Percentiles rank a stretch among this genome's conserved stretches.
Conservation (phyloP, 2,888 invertebrate species). For the Chloroclysta siterata region DNA sequence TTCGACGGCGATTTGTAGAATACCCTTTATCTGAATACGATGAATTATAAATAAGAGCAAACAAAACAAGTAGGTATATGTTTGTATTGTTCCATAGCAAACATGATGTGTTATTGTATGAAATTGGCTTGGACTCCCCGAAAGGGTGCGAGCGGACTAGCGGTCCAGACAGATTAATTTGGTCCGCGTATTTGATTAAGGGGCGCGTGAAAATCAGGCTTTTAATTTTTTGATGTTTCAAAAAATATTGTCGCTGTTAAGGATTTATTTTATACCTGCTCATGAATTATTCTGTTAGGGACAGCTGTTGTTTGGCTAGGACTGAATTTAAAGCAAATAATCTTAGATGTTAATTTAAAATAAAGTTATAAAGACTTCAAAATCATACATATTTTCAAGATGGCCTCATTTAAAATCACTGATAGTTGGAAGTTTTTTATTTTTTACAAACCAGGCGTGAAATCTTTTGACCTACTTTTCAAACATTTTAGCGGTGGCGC, state of each 20-base stretch:
- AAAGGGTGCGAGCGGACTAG: conserved; percentile 45
- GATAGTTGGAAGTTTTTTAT: neutral
- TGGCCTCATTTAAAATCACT: neutral
- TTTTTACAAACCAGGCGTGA: neutral
- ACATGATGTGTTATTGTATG: conserved; percentile 73
- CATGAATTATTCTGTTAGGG: conserved; percentile 8
- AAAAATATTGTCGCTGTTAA: conserved; percentile 32
- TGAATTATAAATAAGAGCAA: conserved; percentile 69
- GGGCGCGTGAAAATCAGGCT: conserved; percentile 40
- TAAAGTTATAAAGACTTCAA: neutral
- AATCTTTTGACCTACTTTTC: neutral
- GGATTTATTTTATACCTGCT: conserved; percentile 30
- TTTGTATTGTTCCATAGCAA: conserved; percentile 63
- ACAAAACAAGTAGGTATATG: conserved; percentile 60
- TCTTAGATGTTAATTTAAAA: conserved; percentile 3
- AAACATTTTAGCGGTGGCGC: neutral
- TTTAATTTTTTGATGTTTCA: conserved; percentile 41
- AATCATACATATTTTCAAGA: neutral
- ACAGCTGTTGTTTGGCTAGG: conserved; percentile 10
- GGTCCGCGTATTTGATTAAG: conserved; percentile 57
- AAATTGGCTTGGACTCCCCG: conserved; percentile 64
- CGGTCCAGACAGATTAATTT: conserved; percentile 64
- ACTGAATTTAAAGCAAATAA: neutral
- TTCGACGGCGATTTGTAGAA: conserved; percentile 56
- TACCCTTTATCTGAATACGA: conserved; percentile 61